Evolutionary conservation across 2,797 vertebrate species (phyloP).

Genomic region (Enteromius anoplus): DNA sequence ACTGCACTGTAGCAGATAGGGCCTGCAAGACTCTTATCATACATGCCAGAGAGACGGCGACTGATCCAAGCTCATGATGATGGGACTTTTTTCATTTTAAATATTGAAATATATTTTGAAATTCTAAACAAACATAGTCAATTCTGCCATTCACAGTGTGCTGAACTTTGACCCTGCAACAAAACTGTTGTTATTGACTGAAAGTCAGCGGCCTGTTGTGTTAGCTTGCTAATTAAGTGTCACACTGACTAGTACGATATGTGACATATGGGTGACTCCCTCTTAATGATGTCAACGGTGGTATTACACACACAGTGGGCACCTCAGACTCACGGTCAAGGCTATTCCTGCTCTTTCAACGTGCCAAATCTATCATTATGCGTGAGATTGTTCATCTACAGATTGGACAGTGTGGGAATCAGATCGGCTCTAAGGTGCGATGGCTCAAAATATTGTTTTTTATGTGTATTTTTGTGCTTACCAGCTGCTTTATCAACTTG

Average conservation of each 20-base stretch:
- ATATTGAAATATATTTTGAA: neutral
- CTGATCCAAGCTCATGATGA: slow-evolving; percentile 12
- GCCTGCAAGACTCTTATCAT: slow-evolving; percentile 61
- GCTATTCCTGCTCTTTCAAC: slow-evolving; percentile 61
- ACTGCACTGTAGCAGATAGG: slow-evolving; percentile 47
- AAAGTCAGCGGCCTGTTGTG: neutral
- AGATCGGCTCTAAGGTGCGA: slow-evolving; percentile 94
- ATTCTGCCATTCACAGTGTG: neutral
- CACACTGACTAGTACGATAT: neutral
- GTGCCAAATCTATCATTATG: slow-evolving; percentile 77
- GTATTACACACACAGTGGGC: slow-evolving; percentile 48
- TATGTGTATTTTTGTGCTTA: neutral
- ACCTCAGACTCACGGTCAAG: slow-evolving; percentile 38
- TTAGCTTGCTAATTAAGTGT: neutral
- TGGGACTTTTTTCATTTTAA: neutral
- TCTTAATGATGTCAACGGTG: slow-evolving; percentile 70
- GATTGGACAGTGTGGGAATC: slow-evolving; percentile 98
- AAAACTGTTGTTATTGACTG: neutral
- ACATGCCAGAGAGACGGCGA: slow-evolving; percentile 43
- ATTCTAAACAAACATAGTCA: neutral
- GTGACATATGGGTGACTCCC: slow-evolving; percentile 51
- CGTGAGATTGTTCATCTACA: slow-evolving; percentile 97
- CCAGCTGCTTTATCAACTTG: neutral
- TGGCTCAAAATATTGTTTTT: slow-evolving; percentile 8
- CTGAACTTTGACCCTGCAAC: neutral